A percentile compares a stretch with the other conserved stretches of the same genome.
Evolutionary conservation across 2,888 invertebrate species (phyloP).

Genomic region (Acanthosepion esculentum): DNA sequence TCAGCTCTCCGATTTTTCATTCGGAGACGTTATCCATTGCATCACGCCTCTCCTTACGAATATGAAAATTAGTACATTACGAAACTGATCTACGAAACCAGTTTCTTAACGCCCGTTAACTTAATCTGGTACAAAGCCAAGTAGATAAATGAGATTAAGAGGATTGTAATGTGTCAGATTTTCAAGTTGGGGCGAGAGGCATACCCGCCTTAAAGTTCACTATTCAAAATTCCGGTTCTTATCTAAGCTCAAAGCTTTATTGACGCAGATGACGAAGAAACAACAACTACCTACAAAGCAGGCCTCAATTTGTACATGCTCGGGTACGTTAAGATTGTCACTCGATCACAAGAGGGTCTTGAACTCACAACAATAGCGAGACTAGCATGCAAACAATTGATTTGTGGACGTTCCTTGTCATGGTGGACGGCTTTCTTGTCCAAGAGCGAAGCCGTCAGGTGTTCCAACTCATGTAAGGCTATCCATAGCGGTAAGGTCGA

Average conservation of each 20-base stretch:
- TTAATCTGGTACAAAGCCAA: too few species aligned
- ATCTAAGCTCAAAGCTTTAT: background rate
- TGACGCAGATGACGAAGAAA: background rate
- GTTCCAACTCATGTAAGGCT: too few species aligned
- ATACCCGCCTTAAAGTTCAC: background rate
- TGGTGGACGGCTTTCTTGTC: too few species aligned
- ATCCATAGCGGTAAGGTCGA: too few species aligned
- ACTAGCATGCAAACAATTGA: background rate
- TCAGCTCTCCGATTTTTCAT: too few species aligned
- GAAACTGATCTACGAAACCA: too few species aligned
- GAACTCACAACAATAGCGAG: background rate
- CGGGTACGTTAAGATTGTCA: background rate
- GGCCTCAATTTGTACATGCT: background rate
- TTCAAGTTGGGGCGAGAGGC: background rate
- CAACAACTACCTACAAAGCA: background rate
- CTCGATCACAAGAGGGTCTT: background rate
- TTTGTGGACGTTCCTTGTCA: too few species aligned
- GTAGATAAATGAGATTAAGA: background rate
- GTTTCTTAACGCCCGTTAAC: too few species aligned
- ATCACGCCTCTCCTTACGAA: too few species aligned
- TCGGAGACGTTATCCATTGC: too few species aligned
- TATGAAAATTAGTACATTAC: too few species aligned
- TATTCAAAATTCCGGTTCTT: background rate
- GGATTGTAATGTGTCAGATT: background rate
- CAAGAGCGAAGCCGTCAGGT: too few species aligned